phyloP scores from a whole-genome alignment of 2,113 vertebrate species.

The Neoarius graeffei region DNA sequence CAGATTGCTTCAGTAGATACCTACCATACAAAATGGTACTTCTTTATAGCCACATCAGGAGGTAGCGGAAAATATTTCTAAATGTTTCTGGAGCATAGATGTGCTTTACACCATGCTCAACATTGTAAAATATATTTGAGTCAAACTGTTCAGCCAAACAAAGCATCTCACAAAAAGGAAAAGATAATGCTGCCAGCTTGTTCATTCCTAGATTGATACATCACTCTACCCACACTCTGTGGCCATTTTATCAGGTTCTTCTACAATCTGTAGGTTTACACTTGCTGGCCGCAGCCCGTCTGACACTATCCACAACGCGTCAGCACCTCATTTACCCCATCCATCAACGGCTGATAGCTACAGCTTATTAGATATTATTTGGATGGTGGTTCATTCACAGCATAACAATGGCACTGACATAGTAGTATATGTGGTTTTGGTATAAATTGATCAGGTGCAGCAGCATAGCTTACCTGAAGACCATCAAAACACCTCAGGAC shows the following conservation, averaged over 20 bases:
- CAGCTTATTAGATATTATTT: neutral
- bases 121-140: neutral
- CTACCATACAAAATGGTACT: neutral
- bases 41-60: neutral
- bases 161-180: neutral
- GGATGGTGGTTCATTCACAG: neutral
- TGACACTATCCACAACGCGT: neutral
- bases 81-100: neutral
- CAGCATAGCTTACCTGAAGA: neutral
- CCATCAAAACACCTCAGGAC: neutral
- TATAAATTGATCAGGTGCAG: neutral
- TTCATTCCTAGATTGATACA: neutral
- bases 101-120: neutral
- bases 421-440: neutral
- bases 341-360: neutral
- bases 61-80: neutral
- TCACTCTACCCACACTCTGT: neutral
- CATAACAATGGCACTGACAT: neutral
- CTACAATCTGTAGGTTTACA: neutral
- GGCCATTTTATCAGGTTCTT: neutral
- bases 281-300: too few species aligned
- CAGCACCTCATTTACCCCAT: neutral
- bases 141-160: neutral
- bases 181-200: neutral
- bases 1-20: neutral